A percentile compares a stretch with the other conserved stretches of the same genome.
Evolutionary conservation across 2,888 invertebrate species (phyloP).

Genomic region (Abrostola triplasia): DNA sequence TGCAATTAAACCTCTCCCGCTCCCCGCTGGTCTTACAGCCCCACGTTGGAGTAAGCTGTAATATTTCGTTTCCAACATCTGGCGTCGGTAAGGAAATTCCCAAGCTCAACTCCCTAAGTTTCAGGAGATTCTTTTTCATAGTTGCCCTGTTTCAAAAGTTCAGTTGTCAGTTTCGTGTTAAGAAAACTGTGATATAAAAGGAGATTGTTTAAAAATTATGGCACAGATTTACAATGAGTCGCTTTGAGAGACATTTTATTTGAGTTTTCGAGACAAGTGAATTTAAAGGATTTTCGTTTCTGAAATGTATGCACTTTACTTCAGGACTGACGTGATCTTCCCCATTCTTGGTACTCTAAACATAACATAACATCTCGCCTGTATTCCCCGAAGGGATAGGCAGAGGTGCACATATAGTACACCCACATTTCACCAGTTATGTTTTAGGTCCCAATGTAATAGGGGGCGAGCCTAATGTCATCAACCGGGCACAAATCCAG

Average conservation of each 20-base stretch:
- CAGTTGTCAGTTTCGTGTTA: conserved; percentile 54
- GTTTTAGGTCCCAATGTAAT: no score
- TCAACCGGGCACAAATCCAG: no score
- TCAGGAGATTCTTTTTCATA: conserved; percentile 52
- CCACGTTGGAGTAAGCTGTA: conserved; percentile 43
- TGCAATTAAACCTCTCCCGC: no score
- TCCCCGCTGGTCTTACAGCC: conserved; percentile 23
- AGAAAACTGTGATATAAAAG: conserved; percentile 45
- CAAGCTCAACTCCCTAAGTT: conserved; percentile 53
- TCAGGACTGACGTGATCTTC: no score
- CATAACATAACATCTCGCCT: no score
- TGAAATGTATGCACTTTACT: no score
- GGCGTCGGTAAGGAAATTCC: conserved; percentile 58
- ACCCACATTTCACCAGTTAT: no score
- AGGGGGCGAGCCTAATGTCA: no score
- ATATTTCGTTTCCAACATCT: conserved; percentile 59
- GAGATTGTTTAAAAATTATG: conserved; percentile 19
- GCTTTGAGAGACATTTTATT: conserved; percentile 3
- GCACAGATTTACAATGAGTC: conserved; percentile 5
- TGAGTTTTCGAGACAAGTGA: not conserved
- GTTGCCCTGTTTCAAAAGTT: conserved; percentile 53
- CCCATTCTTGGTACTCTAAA: no score
- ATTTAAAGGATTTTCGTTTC: no score
- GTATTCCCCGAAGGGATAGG: no score
- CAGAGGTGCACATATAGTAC: no score